Evolutionary conservation across 1,140 invertebrate genomes (phyloP), one percentile per base, ranked within the genome.

Genomic region (Chrysopa pallens): DNA sequence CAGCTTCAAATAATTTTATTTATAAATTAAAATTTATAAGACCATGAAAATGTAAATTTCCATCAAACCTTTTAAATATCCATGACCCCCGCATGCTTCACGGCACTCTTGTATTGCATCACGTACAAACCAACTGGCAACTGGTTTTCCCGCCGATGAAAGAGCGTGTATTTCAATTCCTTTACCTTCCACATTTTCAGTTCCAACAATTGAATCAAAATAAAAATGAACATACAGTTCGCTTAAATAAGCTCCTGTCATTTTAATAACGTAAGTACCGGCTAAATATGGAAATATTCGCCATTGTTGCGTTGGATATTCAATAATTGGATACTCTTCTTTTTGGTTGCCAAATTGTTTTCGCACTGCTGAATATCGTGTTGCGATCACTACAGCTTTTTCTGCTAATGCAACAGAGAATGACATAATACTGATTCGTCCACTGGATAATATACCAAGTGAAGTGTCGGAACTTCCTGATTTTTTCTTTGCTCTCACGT

Each of bases 221-320:
- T 53, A 47, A 49, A 67, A 64, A 4, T 55, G 9, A 7, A 14
- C 27, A 4, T 55, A 40, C 11, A 29, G 38, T 5, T 38, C 31
- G 12, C 44, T 12, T 23, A 73, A 69, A 36, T 61, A 64, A 33
- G 60, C 58, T 2, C 78, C 70, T 51, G 84, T 89, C 47, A 84
- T 67, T 52, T 78, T 77, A 46, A 89, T 58, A 6, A 80, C 77
- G 53, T 84, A 89, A 0, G 76, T 71, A 7, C 79, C 76, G 11
- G 90, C 84, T 39, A 97, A 60, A 58, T 84, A 81, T 2, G 91
- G 91, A 52, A 97, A 74, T 3, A 97, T 62, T 40, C 93, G 71
- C 71, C 86, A 89, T 87, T 95, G 89, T 86, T 85, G 87, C 39
- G 88, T 64, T 59, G 86, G 87, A 66, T 96, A 96, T 60, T 95